phyloP scores from a whole-genome alignment of 2,888 invertebrate species.

The Rhodophaea formosa region DNA sequence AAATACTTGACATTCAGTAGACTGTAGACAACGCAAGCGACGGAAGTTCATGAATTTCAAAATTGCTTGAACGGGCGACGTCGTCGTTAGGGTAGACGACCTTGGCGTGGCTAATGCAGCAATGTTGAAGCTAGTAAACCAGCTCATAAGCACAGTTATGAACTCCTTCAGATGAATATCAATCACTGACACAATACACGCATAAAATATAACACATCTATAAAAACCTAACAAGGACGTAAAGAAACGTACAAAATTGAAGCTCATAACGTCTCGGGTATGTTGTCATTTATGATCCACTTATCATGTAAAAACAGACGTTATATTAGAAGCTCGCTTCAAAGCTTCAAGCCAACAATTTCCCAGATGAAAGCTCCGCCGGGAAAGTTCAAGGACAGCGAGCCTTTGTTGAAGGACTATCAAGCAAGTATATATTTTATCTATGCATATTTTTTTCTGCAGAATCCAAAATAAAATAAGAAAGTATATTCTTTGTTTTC shows the following conservation, averaged over 20 bases:
- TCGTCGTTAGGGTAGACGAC: not conserved
- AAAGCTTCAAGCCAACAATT: constrained; percentile 10
- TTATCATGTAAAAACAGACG: not conserved
- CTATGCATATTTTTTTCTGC: too few species aligned
- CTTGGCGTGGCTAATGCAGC: not conserved
- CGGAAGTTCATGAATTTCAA: not conserved
- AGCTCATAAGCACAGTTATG: not conserved
- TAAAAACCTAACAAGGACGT: not conserved
- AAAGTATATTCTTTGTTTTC: too few species aligned
- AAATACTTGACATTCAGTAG: not conserved
- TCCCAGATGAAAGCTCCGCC: constrained; percentile 25
- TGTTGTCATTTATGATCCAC: not conserved
- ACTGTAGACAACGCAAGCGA: not conserved
- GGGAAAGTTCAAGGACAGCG: constrained; percentile 32
- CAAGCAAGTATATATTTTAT: too few species aligned
- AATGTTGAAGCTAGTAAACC: not conserved
- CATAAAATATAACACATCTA: too few species aligned
- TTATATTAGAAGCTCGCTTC: constrained; percentile 2
- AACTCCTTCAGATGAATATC: not conserved
- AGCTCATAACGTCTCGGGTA: not conserved
- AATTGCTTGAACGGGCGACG: not conserved
- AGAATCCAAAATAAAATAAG: too few species aligned
- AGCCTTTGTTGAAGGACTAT: constrained; percentile 14
- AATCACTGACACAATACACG: not conserved
- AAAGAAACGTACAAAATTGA: not conserved